Percentiles rank a stretch among this genome's conserved stretches.
phyloP scores from a whole-genome alignment of 2,113 vertebrate species.

The Syngnathus scovelli region DNA sequence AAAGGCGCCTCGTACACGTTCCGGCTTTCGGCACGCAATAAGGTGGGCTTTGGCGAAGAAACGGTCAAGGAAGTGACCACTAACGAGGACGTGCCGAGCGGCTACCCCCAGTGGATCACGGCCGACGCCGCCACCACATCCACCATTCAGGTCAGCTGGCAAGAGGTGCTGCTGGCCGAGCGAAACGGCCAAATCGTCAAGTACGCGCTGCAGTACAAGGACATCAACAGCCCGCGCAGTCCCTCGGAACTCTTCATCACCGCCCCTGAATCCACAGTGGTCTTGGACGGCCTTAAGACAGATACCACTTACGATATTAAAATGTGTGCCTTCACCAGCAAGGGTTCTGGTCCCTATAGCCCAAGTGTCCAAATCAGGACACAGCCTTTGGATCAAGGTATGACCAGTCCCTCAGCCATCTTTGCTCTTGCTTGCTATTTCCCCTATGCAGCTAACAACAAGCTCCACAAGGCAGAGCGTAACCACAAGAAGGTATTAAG shows the following conservation, averaged over 20 bases:
- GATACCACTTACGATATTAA: slow-evolving; percentile 99
- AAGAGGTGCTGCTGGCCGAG: slow-evolving; percentile 84
- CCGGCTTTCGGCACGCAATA: slow-evolving; percentile 92
- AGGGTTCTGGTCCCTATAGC: slow-evolving; percentile 98
- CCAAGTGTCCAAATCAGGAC: slow-evolving; percentile 99
- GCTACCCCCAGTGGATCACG: slow-evolving; percentile 90
- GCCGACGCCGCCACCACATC: slow-evolving; percentile 86
- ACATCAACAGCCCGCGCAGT: slow-evolving; percentile 94
- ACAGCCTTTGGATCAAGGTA: slow-evolving; percentile 99
- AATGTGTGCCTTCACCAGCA: slow-evolving; percentile 99
- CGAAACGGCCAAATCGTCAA: slow-evolving; percentile 90
- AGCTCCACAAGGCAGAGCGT: not conserved
- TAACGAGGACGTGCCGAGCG: slow-evolving; percentile 86
- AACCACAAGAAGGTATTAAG: slow-evolving; percentile 28
- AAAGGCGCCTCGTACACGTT: slow-evolving; percentile 93
- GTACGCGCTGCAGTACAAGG: slow-evolving; percentile 92
- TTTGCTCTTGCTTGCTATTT: slow-evolving; percentile 44
- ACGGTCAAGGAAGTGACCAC: slow-evolving; percentile 92
- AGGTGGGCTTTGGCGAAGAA: slow-evolving; percentile 96
- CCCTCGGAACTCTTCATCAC: slow-evolving; percentile 89
- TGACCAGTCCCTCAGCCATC: slow-evolving; percentile 81
- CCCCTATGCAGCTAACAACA: slow-evolving; percentile 29
- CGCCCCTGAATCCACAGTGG: slow-evolving; percentile 85
- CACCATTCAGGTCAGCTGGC: slow-evolving; percentile 91
- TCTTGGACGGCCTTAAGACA: slow-evolving; percentile 89